Evolutionary conservation across 2,888 invertebrate genomes (phyloP).

Genomic region (Tipula vernalis): DNA sequence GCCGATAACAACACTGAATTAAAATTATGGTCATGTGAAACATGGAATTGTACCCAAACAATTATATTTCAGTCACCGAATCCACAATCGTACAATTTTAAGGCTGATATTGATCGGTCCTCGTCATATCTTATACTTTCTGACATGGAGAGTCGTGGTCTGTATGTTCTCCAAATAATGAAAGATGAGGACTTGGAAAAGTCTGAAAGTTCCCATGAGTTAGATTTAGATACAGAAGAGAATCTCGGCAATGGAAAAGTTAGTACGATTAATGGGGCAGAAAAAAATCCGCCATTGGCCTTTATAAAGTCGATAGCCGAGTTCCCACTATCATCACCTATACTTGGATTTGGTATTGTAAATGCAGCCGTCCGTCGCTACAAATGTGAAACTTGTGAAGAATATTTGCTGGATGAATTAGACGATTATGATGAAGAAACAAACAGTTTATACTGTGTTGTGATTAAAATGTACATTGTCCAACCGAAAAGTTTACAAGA

Average conservation of each 20-base stretch:
- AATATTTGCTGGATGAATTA: slow-evolving; percentile 41
- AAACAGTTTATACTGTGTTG: slow-evolving; percentile 41
- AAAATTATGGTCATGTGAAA: slow-evolving; percentile 89
- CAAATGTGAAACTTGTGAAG: slow-evolving; percentile 35
- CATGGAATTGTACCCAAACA: slow-evolving; percentile 89
- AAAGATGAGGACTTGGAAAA: slow-evolving; percentile 41
- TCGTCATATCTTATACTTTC: slow-evolving; percentile 79
- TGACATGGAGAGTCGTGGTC: slow-evolving; percentile 69
- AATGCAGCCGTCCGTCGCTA: slow-evolving; percentile 52
- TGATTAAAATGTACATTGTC: slow-evolving; percentile 57
- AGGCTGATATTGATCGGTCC: slow-evolving; percentile 67
- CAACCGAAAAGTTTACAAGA: slow-evolving; percentile 85
- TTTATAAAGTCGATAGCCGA: slow-evolving; percentile 68
- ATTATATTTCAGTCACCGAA: slow-evolving; percentile 51
- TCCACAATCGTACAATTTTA: slow-evolving; percentile 23
- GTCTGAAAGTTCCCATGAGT: slow-evolving; percentile 17
- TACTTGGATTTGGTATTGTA: slow-evolving; percentile 78
- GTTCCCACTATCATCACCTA: slow-evolving; percentile 75
- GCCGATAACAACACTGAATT: slow-evolving; percentile 80
- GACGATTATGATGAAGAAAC: slow-evolving; percentile 45
- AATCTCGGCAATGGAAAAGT: background rate
- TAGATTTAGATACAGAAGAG: background rate
- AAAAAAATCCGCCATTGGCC: background rate
- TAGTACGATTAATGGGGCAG: background rate
- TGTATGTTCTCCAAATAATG: slow-evolving; percentile 68